phyloP scores from a whole-genome alignment of 1,140 invertebrate genomes.

The Procambarus virginalis region DNA sequence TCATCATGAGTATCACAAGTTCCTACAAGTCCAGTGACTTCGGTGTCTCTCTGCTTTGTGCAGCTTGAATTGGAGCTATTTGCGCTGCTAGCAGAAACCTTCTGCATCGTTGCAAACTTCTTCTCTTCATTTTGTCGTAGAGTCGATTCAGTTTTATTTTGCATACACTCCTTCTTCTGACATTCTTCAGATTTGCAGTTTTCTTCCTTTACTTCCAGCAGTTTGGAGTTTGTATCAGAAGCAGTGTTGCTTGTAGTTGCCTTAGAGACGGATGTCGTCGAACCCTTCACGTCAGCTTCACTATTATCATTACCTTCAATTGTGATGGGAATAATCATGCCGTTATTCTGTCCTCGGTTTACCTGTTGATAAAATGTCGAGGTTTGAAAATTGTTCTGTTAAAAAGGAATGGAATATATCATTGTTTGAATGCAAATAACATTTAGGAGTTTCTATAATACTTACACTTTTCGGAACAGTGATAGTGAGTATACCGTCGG shows the following conservation, averaged over 20 bases:
- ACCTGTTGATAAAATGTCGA: background rate
- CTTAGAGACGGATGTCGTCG: background rate
- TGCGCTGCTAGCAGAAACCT: background rate
- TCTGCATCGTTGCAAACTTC: background rate
- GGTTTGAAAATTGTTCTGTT: background rate
- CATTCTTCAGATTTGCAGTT: background rate
- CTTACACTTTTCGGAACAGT: background rate
- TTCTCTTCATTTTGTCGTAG: background rate
- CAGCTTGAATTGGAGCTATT: background rate
- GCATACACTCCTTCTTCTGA: background rate
- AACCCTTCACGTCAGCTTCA: background rate
- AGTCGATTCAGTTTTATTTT: background rate
- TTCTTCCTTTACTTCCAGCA: background rate
- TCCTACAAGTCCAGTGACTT: background rate
- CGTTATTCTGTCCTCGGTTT: background rate
- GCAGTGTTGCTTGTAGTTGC: background rate
- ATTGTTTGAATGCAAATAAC: background rate
- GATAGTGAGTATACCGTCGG: constrained; percentile 32
- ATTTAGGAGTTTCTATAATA: background rate
- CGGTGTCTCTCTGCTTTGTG: constrained; percentile 22
- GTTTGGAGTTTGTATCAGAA: background rate
- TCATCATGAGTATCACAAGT: background rate
- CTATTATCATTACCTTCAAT: background rate
- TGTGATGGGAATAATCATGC: background rate
- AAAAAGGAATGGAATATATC: background rate